Evolutionary conservation across 2,888 invertebrate genomes (phyloP).

Genomic region (Philhelius pedissequus): DNA sequence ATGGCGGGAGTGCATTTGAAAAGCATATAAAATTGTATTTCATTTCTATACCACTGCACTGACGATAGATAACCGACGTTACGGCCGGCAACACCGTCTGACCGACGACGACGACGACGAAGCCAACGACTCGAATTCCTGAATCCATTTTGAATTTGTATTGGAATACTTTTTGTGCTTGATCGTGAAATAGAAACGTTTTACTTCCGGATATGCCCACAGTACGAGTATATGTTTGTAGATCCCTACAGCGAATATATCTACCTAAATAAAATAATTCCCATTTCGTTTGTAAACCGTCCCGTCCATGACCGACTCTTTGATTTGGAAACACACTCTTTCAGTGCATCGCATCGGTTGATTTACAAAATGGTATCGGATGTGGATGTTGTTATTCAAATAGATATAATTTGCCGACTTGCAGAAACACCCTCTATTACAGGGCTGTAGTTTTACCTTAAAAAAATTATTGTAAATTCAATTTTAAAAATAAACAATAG

Average conservation of each 20-base stretch:
- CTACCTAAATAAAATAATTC: background rate
- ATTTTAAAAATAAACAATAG: too few species aligned
- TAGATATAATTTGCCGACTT: constrained; percentile 52
- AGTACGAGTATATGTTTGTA: background rate
- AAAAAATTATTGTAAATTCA: too few species aligned
- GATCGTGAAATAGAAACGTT: constrained; percentile 12
- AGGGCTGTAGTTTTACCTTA: background rate
- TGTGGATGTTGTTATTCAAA: constrained; percentile 58
- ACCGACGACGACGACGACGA: too few species aligned
- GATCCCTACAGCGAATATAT: too few species aligned
- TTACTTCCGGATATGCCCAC: constrained; percentile 41
- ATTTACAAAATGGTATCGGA: constrained; percentile 57
- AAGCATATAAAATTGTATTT: constrained; percentile 33
- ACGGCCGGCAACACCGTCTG: too few species aligned
- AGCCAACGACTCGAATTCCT: background rate
- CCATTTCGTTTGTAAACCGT: background rate
- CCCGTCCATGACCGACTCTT: constrained; percentile 37
- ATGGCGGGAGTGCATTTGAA: constrained; percentile 36
- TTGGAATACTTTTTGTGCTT: constrained; percentile 7
- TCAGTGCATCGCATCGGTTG: constrained; percentile 9
- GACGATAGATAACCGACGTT: too few species aligned
- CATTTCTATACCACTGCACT: background rate
- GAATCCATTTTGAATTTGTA: constrained; percentile 14
- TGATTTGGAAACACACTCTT: constrained; percentile 9
- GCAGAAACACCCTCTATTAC: background rate